Evolutionary conservation across 2,113 vertebrate genomes (phyloP).

Genomic region (Orthochromis malagaraziensis): DNA sequence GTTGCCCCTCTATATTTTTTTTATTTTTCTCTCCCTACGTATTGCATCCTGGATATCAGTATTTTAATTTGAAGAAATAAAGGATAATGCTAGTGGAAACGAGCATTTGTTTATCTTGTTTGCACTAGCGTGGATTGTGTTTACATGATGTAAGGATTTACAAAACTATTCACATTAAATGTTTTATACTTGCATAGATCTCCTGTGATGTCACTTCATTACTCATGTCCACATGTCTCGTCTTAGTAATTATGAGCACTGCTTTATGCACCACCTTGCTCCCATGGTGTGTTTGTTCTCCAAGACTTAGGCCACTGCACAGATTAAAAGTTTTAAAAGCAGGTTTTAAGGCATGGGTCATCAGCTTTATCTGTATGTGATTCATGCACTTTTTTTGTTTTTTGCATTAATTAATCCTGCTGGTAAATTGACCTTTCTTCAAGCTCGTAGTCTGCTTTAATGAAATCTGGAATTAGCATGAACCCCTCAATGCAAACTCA

Average conservation of each 20-base stretch:
- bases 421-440: background rate
- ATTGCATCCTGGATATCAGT: background rate
- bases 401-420: background rate
- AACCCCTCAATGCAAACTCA: background rate
- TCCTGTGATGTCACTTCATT: slow-evolving; percentile 46
- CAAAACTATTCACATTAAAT: background rate
- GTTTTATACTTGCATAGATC: background rate
- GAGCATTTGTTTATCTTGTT: background rate
- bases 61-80: background rate
- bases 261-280: background rate
- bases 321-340: background rate
- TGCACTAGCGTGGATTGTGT: background rate
- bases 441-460: background rate
- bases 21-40: background rate
- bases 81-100: background rate
- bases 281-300: background rate
- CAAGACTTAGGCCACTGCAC: background rate
- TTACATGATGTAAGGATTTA: background rate
- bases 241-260: background rate
- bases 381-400: background rate
- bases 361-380: background rate
- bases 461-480: slow-evolving; percentile 17
- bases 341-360: background rate
- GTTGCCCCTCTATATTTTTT: background rate
- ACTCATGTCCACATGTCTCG: slow-evolving; percentile 32